These are phyloP conservation scores for Noctua fimbriata DNA, from an alignment of 2,888 invertebrate species.

Conservation along the genomic window DNA sequence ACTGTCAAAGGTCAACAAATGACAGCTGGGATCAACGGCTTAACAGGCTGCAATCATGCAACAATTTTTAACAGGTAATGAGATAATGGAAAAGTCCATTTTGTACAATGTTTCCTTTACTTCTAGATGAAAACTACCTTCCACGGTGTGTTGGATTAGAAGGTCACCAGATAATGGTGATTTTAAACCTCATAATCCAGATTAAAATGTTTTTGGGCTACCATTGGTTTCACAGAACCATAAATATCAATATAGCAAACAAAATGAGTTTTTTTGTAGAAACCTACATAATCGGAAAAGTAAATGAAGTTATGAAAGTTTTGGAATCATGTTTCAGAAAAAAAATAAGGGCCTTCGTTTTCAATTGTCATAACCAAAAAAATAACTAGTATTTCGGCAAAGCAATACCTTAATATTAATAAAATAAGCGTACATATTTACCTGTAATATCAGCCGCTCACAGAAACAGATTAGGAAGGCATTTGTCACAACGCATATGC, in stretches of 20 bases:
- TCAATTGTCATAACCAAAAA: background rate
- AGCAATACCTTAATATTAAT: conserved; percentile 27
- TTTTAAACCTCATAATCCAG: background rate
- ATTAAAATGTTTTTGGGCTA: background rate
- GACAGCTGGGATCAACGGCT: no score
- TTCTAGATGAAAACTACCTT: background rate
- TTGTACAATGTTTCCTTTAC: background rate
- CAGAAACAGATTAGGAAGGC: conserved; percentile 79
- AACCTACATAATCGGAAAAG: background rate
- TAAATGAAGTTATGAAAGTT: background rate
- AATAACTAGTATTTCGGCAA: background rate
- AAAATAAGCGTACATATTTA: conserved; percentile 61
- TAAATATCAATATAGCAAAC: background rate
- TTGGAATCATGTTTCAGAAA: background rate
- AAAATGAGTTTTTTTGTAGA: background rate
- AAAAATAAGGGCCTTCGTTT: background rate
- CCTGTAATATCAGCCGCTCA: conserved; percentile 62
- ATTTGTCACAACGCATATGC: conserved; percentile 84
- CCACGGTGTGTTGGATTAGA: background rate
- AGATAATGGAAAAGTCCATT: background rate
- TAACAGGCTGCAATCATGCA: background rate
- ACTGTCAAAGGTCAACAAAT: no score
- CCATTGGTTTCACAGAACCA: background rate
- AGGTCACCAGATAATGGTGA: background rate
- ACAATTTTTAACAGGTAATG: background rate